Percentiles rank a stretch among this genome's conserved stretches.
Evolutionary conservation across 2,797 vertebrate genomes (phyloP).

Genomic region (Synaphobranchus kaupii): DNA sequence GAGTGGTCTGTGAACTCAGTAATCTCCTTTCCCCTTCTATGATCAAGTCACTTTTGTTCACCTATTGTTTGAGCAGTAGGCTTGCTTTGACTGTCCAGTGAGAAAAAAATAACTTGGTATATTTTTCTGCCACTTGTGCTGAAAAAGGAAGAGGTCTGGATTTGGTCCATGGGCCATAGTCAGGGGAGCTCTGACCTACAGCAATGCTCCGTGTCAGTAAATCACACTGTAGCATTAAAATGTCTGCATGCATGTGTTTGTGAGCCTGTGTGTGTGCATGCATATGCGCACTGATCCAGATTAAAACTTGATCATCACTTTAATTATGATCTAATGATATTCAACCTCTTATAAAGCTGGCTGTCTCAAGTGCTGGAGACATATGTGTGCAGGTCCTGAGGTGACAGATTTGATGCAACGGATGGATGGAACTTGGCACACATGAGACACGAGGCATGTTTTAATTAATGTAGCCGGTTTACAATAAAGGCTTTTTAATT

Average conservation of each 20-base stretch:
- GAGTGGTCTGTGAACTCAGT: background rate
- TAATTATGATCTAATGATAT: background rate
- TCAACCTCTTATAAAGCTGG: background rate
- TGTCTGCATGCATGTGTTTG: background rate
- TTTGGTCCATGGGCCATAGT: background rate
- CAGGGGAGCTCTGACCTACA: background rate
- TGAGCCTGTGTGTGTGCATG: conserved; percentile 16
- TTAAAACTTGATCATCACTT: background rate
- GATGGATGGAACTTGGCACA: background rate
- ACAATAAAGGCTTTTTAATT: too few species aligned
- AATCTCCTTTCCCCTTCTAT: background rate
- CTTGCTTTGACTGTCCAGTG: background rate
- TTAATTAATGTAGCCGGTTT: too few species aligned
- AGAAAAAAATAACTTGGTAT: background rate
- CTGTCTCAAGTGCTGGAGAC: conserved; percentile 14
- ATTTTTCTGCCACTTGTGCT: background rate
- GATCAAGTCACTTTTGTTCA: background rate
- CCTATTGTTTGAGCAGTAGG: background rate
- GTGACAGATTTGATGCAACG: background rate
- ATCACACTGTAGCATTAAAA: background rate
- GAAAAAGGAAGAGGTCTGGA: background rate
- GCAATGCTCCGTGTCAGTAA: background rate
- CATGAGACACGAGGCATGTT: background rate
- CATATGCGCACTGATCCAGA: background rate
- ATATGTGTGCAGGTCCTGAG: background rate